Conservation (phyloP, 1,140 invertebrate genomes). For the Drosophila albomicans region DNA sequence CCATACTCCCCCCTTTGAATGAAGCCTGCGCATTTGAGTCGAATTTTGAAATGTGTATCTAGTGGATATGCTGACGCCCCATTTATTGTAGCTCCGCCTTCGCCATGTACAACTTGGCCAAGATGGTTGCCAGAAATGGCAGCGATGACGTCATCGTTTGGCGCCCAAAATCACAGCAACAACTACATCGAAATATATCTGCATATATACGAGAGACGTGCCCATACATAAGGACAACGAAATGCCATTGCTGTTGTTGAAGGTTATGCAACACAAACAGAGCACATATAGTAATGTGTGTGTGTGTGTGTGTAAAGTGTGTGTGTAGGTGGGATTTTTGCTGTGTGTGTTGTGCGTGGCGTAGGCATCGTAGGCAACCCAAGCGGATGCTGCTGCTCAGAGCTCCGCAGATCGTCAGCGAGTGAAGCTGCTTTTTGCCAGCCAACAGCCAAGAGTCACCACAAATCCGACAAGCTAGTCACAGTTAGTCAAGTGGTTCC, state of each 20-base stretch:
- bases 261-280: constrained; percentile 68
- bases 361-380: constrained; percentile 80
- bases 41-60: constrained; percentile 58
- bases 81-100: constrained; percentile 64
- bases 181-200: constrained; percentile 29
- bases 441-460: constrained; percentile 20
- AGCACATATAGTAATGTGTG: background rate
- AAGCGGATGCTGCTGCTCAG: constrained; percentile 69
- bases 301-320: constrained; percentile 19
- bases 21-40: constrained; percentile 27
- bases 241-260: constrained; percentile 63
- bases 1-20: background rate
- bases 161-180: constrained; percentile 37
- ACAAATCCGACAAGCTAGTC: background rate
- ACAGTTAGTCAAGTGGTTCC: constrained; percentile 41
- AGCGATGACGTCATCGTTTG: constrained; percentile 65
- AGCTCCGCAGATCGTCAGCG: constrained; percentile 85
- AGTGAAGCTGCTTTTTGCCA: constrained; percentile 78
- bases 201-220: constrained; percentile 33
- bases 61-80: constrained; percentile 57
- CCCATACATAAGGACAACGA: constrained; percentile 21
- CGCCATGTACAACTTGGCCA: constrained; percentile 35
- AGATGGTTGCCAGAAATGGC: constrained; percentile 75
- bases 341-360: constrained; percentile 37
- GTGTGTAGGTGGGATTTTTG: constrained; percentile 54